Percentiles rank a stretch among this genome's conserved stretches.
Evolutionary conservation across 2,113 vertebrate species (phyloP).

Genomic region (Carassius auratus): DNA sequence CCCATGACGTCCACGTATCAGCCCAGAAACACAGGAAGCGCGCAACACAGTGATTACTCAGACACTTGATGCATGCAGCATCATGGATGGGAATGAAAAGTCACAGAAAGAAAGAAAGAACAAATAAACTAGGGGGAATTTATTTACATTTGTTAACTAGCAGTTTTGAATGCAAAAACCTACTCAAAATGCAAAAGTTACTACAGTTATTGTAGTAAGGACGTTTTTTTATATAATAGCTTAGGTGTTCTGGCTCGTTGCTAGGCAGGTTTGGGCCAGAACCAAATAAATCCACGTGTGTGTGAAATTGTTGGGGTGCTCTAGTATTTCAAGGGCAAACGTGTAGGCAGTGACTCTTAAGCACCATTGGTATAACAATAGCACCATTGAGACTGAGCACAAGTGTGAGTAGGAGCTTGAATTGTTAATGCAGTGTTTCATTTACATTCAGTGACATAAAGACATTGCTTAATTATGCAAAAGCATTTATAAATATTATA

Average conservation of each 20-base stretch:
- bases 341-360: background rate
- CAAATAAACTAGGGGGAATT: background rate
- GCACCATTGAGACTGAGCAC: background rate
- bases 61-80: constrained; percentile 29
- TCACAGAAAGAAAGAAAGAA: background rate
- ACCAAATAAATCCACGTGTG: background rate
- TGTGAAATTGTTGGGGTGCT: background rate
- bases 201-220: too few species aligned
- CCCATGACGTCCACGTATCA: constrained; percentile 40
- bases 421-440: background rate
- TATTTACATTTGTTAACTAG: background rate
- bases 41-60: constrained; percentile 9
- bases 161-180: too few species aligned
- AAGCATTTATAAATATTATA: background rate
- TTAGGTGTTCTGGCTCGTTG: background rate
- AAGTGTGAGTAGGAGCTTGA: background rate
- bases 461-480: background rate
- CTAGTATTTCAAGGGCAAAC: constrained; percentile 4
- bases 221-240: too few species aligned
- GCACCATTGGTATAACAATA: constrained; percentile 6
- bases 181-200: background rate
- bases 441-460: constrained; percentile 6
- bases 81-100: constrained; percentile 22
- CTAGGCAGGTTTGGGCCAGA: background rate
- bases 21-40: constrained; percentile 30